A percentile compares a stretch with the other conserved stretches of the same genome.
These are phyloP conservation scores for Albula glossodonta DNA, from an alignment of 2,113 vertebrate genomes.

Conservation along the genomic window DNA sequence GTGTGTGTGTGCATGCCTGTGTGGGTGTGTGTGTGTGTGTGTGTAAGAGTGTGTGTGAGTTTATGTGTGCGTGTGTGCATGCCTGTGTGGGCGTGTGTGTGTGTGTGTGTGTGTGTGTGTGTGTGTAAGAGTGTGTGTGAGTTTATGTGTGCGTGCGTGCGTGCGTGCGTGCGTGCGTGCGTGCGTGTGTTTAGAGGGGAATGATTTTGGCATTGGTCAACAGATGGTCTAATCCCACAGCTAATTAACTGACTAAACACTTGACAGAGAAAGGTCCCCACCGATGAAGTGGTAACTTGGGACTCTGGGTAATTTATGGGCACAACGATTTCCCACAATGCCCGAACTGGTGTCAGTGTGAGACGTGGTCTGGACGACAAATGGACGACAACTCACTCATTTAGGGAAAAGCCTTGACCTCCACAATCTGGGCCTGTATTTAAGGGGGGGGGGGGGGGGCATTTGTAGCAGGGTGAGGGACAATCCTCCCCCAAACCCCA, in stretches of 20 bases:
- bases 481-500: no score
- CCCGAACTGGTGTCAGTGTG: not conserved
- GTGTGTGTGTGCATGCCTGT: no score
- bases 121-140: no score
- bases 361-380: not conserved
- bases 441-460: not conserved
- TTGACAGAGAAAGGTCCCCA: conserved; percentile 3
- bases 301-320: conserved; percentile 12
- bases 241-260: conserved; percentile 14
- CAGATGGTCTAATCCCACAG: not conserved
- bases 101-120: no score
- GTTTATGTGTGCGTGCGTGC: no score
- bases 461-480: not conserved
- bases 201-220: not conserved
- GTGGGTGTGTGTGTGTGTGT: no score
- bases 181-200: not conserved
- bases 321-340: not conserved
- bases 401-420: not conserved
- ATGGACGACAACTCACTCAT: not conserved
- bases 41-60: no score
- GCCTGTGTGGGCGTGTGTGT: no score
- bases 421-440: not conserved
- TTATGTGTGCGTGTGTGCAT: no score
- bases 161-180: not conserved
- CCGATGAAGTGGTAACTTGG: not conserved